These are phyloP conservation scores for Diadumene lineata DNA, from an alignment of 92 coral and sea anemone species.

Conservation along the genomic window DNA sequence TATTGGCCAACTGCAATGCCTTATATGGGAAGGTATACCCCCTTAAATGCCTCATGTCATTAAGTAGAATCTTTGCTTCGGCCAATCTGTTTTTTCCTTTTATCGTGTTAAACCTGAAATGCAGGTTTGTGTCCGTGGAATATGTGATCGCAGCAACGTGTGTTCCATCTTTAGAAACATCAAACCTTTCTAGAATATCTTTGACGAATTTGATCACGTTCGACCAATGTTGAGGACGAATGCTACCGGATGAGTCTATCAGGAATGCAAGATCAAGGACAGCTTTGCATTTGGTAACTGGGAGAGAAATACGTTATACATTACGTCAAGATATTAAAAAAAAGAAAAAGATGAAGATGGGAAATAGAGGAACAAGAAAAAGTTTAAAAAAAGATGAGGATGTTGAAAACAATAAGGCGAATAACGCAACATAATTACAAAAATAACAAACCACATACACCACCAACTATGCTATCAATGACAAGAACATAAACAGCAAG, in stretches of 20 bases:
- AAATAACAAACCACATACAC: too few species aligned
- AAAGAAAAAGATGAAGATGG: not conserved
- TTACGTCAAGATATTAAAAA: not conserved
- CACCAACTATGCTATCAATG: too few species aligned
- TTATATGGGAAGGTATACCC: slow-evolving; percentile 64
- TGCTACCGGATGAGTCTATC: slow-evolving; percentile 68
- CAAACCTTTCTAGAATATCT: slow-evolving; percentile 43
- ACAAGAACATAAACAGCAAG: too few species aligned
- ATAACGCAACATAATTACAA: too few species aligned
- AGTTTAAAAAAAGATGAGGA: too few species aligned
- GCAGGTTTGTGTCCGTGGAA: slow-evolving; percentile 49
- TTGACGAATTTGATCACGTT: slow-evolving; percentile 46
- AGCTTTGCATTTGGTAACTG: slow-evolving; percentile 43
- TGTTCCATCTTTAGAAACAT: slow-evolving; percentile 60
- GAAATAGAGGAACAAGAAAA: too few species aligned
- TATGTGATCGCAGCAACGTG: slow-evolving; percentile 67
- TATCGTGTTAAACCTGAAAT: slow-evolving; percentile 64
- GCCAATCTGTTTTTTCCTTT: slow-evolving; percentile 36
- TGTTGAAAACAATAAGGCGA: too few species aligned
- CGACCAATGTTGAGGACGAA: slow-evolving; percentile 52
- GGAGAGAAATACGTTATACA: not conserved
- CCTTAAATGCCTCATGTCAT: slow-evolving; percentile 51
- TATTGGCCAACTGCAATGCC: slow-evolving; percentile 63
- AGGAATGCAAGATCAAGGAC: slow-evolving; percentile 58
- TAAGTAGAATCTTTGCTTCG: slow-evolving; percentile 43